phyloP scores from a whole-genome alignment of 2,797 vertebrate species.

The Pteropus rufus region DNA sequence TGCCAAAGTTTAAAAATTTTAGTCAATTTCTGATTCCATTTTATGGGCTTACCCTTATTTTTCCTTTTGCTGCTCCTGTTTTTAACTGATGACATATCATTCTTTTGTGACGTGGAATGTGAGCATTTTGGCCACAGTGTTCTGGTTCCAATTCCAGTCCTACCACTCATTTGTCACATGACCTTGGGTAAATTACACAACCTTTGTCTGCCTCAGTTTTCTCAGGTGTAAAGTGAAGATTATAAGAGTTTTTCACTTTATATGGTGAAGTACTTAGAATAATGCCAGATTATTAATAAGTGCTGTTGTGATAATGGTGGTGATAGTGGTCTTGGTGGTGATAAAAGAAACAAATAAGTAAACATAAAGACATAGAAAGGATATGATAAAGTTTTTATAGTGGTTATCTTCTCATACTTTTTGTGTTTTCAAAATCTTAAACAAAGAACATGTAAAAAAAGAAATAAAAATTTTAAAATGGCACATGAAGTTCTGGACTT shows the following conservation, averaged over 20 bases:
- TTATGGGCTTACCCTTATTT: background rate
- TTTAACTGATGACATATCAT: background rate
- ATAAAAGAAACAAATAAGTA: background rate
- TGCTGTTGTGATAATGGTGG: background rate
- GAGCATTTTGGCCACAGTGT: background rate
- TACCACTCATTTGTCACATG: background rate
- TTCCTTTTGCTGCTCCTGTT: background rate
- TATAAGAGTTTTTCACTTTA: background rate
- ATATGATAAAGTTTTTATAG: background rate
- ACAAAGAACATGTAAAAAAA: background rate
- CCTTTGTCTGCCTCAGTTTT: background rate
- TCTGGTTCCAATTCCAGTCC: background rate
- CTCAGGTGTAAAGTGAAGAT: background rate
- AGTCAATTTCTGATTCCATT: background rate
- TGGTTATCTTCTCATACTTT: background rate
- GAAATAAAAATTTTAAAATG: background rate
- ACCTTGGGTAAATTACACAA: background rate
- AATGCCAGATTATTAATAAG: background rate
- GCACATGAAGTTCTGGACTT: background rate
- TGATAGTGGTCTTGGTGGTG: background rate
- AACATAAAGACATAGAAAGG: background rate
- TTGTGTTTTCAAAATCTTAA: slow-evolving; percentile 11
- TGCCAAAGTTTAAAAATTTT: background rate
- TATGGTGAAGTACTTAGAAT: background rate
- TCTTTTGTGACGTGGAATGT: background rate